Evolutionary conservation across 2,888 invertebrate species (phyloP).

Genomic region (Cordilura impudica): DNA sequence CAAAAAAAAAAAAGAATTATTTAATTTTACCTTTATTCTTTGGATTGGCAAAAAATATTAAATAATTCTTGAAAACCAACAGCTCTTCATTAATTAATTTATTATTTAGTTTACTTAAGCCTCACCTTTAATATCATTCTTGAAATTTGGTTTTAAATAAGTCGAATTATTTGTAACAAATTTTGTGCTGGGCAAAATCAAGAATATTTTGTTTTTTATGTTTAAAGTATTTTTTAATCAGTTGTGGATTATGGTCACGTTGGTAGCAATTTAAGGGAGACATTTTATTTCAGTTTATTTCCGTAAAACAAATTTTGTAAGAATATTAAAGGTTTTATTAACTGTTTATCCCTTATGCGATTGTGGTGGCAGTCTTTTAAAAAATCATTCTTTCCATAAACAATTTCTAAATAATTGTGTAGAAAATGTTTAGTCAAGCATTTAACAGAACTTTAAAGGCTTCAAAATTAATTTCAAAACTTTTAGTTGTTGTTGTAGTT

Average conservation of each 20-base stretch:
- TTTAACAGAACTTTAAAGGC: constrained; percentile 58
- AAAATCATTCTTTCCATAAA: constrained; percentile 4
- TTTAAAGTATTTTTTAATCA: constrained; percentile 30
- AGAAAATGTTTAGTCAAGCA: constrained; percentile 45
- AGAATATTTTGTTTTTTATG: neutral
- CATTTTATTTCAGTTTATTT: constrained; percentile 5
- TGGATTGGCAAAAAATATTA: too few species aligned
- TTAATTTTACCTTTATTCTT: too few species aligned
- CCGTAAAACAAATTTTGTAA: neutral
- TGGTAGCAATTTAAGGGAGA: constrained; percentile 1
- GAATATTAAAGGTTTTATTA: constrained; percentile 36
- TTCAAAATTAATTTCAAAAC: constrained; percentile 59
- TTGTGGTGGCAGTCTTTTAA: neutral
- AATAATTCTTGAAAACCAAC: too few species aligned
- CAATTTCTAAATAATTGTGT: neutral
- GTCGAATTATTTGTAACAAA: too few species aligned
- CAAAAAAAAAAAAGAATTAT: too few species aligned
- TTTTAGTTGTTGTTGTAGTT: constrained; percentile 20
- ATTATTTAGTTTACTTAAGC: too few species aligned
- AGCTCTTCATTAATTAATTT: too few species aligned
- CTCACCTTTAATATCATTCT: too few species aligned
- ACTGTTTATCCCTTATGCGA: constrained; percentile 45
- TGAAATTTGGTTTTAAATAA: too few species aligned
- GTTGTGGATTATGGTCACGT: constrained; percentile 41
- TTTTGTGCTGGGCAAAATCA: too few species aligned